These are phyloP conservation scores for Epinotia ramella DNA, from an alignment of 2,888 invertebrate species.

Conservation along the genomic window DNA sequence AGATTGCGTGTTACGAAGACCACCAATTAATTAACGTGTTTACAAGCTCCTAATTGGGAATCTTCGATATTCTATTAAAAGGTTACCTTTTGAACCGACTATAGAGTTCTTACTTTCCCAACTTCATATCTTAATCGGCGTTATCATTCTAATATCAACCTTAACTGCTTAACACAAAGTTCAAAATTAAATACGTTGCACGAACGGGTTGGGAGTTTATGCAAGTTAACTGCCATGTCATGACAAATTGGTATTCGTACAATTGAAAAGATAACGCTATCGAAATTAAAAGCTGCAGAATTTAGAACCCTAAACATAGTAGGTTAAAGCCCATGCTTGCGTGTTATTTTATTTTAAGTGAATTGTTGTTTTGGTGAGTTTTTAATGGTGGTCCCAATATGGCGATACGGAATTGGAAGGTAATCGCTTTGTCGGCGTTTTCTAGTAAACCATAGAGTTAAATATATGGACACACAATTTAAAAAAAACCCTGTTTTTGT, in stretches of 20 bases:
- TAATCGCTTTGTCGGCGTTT: constrained; percentile 42
- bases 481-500: neutral
- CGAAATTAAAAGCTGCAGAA: constrained; percentile 1
- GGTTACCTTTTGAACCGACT: constrained; percentile 26
- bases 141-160: neutral
- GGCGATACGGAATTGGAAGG: constrained; percentile 34
- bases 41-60: constrained; percentile 45
- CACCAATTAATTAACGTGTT: constrained; percentile 42
- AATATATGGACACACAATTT: constrained; percentile 1
- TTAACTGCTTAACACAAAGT: neutral
- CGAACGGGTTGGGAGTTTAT: neutral
- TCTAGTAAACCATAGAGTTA: constrained; percentile 14
- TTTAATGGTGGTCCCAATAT: constrained; percentile 37
- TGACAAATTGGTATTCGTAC: constrained; percentile 49
- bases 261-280: constrained; percentile 31
- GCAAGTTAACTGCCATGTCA: constrained; percentile 37
- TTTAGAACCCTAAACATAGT: neutral
- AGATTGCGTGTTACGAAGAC: constrained; percentile 9
- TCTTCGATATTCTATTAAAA: constrained; percentile 54
- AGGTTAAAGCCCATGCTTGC: constrained; percentile 15
- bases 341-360: neutral
- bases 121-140: neutral
- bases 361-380: constrained; percentile 25
- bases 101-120: neutral
- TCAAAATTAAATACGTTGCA: neutral